Evolutionary conservation across 2,888 invertebrate species (phyloP).

Genomic region (Lottia scabra): DNA sequence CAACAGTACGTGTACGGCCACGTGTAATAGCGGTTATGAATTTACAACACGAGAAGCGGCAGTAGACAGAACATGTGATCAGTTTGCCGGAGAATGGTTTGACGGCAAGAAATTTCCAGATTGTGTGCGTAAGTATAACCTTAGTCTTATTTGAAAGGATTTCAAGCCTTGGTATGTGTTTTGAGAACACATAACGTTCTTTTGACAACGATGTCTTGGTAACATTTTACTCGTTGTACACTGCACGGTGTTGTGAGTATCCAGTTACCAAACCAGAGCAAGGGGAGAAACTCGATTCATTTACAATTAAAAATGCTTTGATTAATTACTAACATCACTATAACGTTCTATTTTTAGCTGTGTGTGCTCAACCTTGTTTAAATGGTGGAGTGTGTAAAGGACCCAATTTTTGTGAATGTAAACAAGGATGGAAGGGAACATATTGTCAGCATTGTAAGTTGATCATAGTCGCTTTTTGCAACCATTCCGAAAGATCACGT

Average conservation of each 20-base stretch:
- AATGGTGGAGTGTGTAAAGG: slow-evolving; percentile 49
- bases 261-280: too few relatives aligned
- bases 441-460: slow-evolving; percentile 49
- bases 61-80: slow-evolving; percentile 48
- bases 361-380: slow-evolving; percentile 45
- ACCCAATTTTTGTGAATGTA: slow-evolving; percentile 48
- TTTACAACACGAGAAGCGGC: slow-evolving; percentile 39
- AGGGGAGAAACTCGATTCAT: too few relatives aligned
- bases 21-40: slow-evolving; percentile 48
- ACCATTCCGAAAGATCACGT: too few relatives aligned
- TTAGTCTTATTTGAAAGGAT: not conserved
- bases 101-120: slow-evolving; percentile 32
- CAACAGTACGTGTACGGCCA: slow-evolving; percentile 49
- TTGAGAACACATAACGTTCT: too few relatives aligned
- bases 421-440: slow-evolving; percentile 40
- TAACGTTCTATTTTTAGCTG: slow-evolving; percentile 33
- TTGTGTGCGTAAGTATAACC: slow-evolving; percentile 55
- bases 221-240: too few relatives aligned
- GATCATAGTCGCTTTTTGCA: not conserved
- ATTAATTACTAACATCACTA: too few relatives aligned
- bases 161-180: too few relatives aligned
- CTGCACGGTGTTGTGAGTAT: too few relatives aligned
- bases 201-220: too few relatives aligned
- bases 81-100: slow-evolving; percentile 44
- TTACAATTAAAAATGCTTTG: too few relatives aligned